Evolutionary conservation across 2,888 invertebrate species (phyloP).

Genomic region (Baccha elongata): DNA sequence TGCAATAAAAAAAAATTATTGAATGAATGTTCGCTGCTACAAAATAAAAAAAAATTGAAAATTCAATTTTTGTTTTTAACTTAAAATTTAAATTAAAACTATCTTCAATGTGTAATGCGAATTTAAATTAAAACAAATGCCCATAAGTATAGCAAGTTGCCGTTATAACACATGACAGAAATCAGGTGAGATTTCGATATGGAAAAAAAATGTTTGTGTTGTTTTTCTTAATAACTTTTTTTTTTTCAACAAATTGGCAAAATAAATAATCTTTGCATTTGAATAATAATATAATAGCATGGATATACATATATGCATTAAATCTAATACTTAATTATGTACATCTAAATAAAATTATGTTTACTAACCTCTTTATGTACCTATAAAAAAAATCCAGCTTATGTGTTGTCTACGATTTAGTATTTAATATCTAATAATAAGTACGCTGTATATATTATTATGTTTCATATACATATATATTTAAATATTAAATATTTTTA

Average conservation of each 20-base stretch:
- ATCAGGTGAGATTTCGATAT: conserved; percentile 76
- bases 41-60: conserved; percentile 19
- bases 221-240: conserved; percentile 32
- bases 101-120: conserved; percentile 58
- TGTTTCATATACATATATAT: conserved; percentile 24
- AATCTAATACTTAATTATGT: conserved; percentile 55
- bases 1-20: conserved; percentile 32
- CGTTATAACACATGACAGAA: conserved; percentile 77
- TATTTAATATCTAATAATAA: conserved; percentile 10
- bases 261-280: conserved; percentile 40
- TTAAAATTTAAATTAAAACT: conserved; percentile 28
- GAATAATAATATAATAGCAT: conserved; percentile 57
- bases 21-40: conserved; percentile 54
- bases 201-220: conserved; percentile 38
- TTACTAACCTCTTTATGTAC: conserved; percentile 30
- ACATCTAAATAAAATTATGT: conserved; percentile 43
- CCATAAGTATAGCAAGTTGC: conserved; percentile 76
- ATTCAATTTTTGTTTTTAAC: not conserved
- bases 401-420: conserved; percentile 41
- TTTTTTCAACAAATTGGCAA: conserved; percentile 45
- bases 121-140: conserved; percentile 71
- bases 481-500: not conserved
- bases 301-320: conserved; percentile 57
- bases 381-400: conserved; percentile 41
- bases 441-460: conserved; percentile 42